Evolutionary conservation across 2,797 vertebrate species (phyloP), one percentile per base, ranked within the genome.

Genomic region (Rachycentron canadum): DNA sequence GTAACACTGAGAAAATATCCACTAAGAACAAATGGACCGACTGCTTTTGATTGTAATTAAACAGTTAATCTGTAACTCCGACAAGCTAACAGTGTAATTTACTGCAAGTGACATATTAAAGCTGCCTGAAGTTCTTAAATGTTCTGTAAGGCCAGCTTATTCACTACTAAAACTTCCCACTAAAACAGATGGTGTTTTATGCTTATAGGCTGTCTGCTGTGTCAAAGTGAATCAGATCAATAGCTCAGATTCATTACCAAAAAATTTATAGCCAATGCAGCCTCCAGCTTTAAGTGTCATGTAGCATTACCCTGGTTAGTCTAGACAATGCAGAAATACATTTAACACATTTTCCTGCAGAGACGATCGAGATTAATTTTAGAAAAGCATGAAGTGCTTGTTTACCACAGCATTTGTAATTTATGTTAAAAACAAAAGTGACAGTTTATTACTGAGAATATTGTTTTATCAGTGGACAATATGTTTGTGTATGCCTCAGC

Each of bases 251-350:
- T 87, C 50, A 86, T 85, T 80, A 83, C 69, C 45, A 41, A 28
- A 76, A 78, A 65, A 73, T 55, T 30, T 79, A 81, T 50, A 67
- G 68, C 57, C 36, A 3, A 32, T 32, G 32, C 70, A 77, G 77
- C 77, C 80, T 63, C n/a, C 16, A 85, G 86, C 78, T 82, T 86
- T 80, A 81, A 87, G 77, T 85, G 78, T 82, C 90, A 82, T 45
- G 53, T 78, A 81, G 65, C 47, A 69, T 89, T 81, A 82, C 49
- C 38, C 55, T 25, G 32, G 40, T 50, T 62, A 41, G 61, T 66
- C 38, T 34, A 57, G 64, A 71, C 61, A 47, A 55, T 6, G 6
- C 53, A 61, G 21, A 79, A 64, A 49, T 30, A 55, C 16, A 62
- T 63, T 62, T 23, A 50, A 58, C n/a, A 60, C 30, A 14, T 74